Percentiles rank a stretch among this genome's conserved stretches.
phyloP scores from a whole-genome alignment of 2,113 vertebrate species.

The Nyctibius bracteatus region DNA sequence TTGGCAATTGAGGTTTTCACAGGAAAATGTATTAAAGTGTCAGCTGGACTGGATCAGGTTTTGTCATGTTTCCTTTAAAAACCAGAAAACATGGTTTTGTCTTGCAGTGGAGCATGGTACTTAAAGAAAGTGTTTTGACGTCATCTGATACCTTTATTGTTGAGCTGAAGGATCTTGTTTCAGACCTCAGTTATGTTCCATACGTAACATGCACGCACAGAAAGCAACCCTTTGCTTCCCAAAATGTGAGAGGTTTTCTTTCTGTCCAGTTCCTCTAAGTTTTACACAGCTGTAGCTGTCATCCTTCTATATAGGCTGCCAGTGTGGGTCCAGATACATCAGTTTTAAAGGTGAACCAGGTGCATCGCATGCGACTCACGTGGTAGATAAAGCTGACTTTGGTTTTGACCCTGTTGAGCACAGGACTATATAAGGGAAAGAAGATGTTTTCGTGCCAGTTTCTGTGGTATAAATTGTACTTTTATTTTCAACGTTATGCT shows the following conservation, averaged over 20 bases:
- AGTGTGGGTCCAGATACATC: too few relatives aligned
- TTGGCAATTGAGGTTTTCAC: neutral
- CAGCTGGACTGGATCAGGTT: neutral
- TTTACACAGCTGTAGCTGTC: neutral
- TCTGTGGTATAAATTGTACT: neutral
- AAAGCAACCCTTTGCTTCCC: neutral
- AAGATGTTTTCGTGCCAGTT: neutral
- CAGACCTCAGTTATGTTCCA: neutral
- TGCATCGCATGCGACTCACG: rapidly evolving
- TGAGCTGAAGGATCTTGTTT: neutral
- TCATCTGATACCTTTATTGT: neutral
- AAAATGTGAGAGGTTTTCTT: neutral
- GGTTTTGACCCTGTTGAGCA: neutral
- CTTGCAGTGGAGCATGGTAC: neutral
- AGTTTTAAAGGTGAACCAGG: rapidly evolving
- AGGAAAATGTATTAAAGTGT: neutral
- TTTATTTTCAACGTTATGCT: neutral
- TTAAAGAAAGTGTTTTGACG: neutral
- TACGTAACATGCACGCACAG: neutral
- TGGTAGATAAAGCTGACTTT: neutral
- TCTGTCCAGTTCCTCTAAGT: neutral
- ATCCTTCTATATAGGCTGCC: neutral
- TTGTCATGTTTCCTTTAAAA: neutral
- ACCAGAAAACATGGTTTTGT: neutral
- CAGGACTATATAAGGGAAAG: neutral